Conservation (phyloP, 64 coral and sea anemone genomes). For the Montipora foliosa region DNA sequence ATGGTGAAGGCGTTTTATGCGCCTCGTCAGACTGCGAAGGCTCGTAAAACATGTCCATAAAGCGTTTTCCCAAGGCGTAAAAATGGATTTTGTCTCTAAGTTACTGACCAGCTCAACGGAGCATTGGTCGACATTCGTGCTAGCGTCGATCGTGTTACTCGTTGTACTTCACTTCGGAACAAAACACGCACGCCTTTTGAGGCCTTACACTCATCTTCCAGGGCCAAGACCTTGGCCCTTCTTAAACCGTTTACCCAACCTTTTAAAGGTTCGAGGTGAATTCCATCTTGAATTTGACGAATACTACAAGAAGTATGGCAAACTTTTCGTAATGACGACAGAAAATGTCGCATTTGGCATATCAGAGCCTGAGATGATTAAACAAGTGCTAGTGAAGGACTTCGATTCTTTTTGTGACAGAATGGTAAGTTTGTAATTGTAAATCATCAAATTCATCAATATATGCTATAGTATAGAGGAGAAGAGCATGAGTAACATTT, state of each 20-base stretch:
- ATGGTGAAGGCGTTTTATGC: no score
- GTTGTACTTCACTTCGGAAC: neutral
- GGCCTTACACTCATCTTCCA: slow-evolving; percentile 16
- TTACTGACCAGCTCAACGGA: neutral
- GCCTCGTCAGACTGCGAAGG: no score
- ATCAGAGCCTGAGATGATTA: slow-evolving; percentile 52
- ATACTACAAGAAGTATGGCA: slow-evolving; percentile 73
- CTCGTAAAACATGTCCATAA: neutral
- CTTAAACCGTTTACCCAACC: slow-evolving; percentile 17
- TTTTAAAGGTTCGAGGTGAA: slow-evolving; percentile 30
- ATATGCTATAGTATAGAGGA: neutral
- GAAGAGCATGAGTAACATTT: neutral
- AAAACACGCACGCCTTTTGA: slow-evolving; percentile 29
- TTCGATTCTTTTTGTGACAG: slow-evolving; percentile 60
- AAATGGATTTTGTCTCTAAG: neutral
- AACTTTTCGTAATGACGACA: slow-evolving; percentile 1
- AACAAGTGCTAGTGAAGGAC: slow-evolving; percentile 63
- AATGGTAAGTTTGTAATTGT: slow-evolving; percentile 3
- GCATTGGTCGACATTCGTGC: neutral
- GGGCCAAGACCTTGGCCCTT: slow-evolving; percentile 55
- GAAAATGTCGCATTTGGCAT: neutral
- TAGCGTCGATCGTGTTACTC: neutral
- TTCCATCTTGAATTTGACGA: slow-evolving; percentile 29
- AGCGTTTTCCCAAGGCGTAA: no score
- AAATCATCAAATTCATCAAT: neutral